Evolutionary conservation across 2,888 invertebrate species (phyloP).

Genomic region (Lepidonotus clava): DNA sequence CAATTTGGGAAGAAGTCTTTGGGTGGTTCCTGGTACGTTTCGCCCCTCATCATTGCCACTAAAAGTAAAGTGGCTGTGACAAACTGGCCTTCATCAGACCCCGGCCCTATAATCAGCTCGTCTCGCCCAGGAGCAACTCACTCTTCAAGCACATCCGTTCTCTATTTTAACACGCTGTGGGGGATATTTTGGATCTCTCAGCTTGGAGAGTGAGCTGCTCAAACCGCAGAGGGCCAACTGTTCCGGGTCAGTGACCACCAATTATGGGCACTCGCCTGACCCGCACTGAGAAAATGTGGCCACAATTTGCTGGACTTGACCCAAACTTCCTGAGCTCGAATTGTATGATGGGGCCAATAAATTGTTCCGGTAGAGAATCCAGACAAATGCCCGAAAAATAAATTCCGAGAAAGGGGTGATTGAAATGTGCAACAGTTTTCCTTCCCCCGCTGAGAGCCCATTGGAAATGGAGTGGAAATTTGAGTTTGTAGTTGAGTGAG

Average conservation of each 20-base stretch:
- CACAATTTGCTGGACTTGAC: neutral
- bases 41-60: constrained; percentile 10
- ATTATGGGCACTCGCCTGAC: neutral
- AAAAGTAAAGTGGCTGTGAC: constrained; percentile 30
- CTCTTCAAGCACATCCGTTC: too few relatives aligned
- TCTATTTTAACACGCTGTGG: neutral
- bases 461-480: too few relatives aligned
- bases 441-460: neutral
- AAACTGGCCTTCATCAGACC: neutral
- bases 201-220: neutral
- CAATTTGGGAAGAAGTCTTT: neutral
- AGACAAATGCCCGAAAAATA: too few relatives aligned
- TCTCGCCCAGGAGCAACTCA: neutral
- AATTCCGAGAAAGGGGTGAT: too few relatives aligned
- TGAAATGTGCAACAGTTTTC: too few relatives aligned
- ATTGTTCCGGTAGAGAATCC: too few relatives aligned
- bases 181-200: neutral
- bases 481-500: too few relatives aligned
- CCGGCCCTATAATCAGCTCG: neutral
- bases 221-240: neutral
- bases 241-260: constrained; percentile 1
- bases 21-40: neutral
- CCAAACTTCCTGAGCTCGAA: neutral
- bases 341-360: too few relatives aligned
- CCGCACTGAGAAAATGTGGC: neutral